Base-by-base conservation (phyloP, 2,888 invertebrate species). In the Gastrophysa polygoni region DNA sequence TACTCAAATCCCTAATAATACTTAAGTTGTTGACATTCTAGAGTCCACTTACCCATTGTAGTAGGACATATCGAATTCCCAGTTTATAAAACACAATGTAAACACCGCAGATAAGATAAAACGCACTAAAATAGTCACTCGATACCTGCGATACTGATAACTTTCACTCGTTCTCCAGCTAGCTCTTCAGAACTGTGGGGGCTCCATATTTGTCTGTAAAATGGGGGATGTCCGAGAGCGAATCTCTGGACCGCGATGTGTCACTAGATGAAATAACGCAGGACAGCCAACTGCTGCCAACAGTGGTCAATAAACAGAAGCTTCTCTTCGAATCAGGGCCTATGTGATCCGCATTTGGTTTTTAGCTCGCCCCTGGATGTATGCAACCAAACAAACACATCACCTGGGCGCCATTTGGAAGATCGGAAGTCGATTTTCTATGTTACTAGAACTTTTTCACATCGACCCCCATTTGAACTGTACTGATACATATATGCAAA, bases 21-120 rank as follows among this genome's bases (percentile, higher is more conserved):
- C n/a, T n/a, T n/a, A n/a, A 5, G 18, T 24, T 43, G 43, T 43
- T 57, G 49, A 48, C 21, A 32, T 32, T 14, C 21, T 50, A 50
- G 18, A 52, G 57, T 59, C 59, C 59, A 67, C 66, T 64, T 61
- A 67, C 66, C 66, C 66, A 51, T 67, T 67, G 58, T 67, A 67
- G 59, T 67, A 67, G 59, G 66, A 67, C 66, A 64, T 66, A 57
- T 38, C 46, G 21, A 56, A 59, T 55, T 24, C 34, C 46, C 50
- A 63, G 50, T 55, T 46, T n/a, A 59, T 24, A 54, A 44, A 57
- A 21, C 58, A 34, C 52, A 50, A 55, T 54, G 46, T 62, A 62
- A 55, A 62, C 55, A 62, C 55, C 59, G 57, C 61, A 52, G 62
- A 54, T 58, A 57, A 65, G 46, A 62, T 59, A 47, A 61, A 54